These are phyloP conservation scores for Alces alces DNA, from an alignment of 2,113 vertebrate species.

Conservation along the genomic window DNA sequence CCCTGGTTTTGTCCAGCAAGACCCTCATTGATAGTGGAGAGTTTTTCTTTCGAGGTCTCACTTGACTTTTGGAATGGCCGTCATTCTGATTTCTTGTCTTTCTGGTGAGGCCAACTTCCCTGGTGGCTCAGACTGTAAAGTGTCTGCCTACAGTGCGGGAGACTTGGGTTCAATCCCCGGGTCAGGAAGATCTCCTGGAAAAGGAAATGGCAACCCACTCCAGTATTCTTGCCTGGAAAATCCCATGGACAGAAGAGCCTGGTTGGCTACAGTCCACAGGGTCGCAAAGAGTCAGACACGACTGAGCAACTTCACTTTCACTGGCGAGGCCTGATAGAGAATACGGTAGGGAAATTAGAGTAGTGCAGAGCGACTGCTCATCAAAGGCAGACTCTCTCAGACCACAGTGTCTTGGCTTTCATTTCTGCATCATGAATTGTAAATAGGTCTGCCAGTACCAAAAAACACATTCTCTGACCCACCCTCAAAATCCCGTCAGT, in stretches of 20 bases:
- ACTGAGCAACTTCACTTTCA: not conserved
- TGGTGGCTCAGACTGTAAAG: not conserved
- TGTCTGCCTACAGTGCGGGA: not conserved
- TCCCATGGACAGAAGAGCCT: not conserved
- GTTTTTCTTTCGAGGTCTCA: not conserved
- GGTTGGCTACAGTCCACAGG: not conserved
- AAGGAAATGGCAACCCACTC: not conserved
- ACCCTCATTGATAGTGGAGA: not conserved
- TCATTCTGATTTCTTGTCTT: not conserved
- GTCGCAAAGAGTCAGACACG: fast-evolving
- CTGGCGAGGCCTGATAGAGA: not conserved
- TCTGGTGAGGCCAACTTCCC: not conserved
- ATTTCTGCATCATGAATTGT: not conserved
- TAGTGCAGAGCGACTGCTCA: not conserved
- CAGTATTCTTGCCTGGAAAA: not conserved
- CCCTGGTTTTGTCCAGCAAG: not conserved
- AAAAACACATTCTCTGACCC: not conserved
- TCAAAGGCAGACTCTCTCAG: not conserved
- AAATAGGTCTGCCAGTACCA: not conserved
- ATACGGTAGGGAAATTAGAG: not conserved
- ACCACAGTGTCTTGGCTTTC: not conserved
- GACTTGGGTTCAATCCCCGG: fast-evolving
- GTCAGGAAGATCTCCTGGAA: not conserved
- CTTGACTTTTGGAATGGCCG: not conserved
- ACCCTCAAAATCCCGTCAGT: not conserved